Evolutionary conservation across 2,113 vertebrate genomes (phyloP).

Genomic region (Phalacrocorax pelagicus): DNA sequence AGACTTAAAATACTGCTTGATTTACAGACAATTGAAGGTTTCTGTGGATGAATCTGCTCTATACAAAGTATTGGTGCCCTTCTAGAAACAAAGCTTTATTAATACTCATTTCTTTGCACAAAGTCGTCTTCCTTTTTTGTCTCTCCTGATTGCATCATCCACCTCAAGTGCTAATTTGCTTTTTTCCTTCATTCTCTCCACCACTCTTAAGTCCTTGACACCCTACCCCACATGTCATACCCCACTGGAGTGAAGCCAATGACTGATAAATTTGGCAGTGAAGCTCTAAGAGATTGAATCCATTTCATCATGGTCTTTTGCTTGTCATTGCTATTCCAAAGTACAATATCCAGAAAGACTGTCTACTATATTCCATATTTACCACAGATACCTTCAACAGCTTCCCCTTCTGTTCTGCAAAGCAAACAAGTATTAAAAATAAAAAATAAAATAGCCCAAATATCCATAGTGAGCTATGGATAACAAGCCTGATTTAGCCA

Average conservation of each 20-base stretch:
- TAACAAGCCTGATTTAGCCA: not conserved
- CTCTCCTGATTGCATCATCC: not conserved
- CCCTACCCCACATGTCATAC: not conserved
- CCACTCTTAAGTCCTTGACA: not conserved
- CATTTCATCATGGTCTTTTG: not conserved
- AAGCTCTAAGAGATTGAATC: not conserved
- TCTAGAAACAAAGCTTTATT: not conserved
- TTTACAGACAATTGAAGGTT: not conserved
- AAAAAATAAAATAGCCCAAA: not conserved
- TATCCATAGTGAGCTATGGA: not conserved
- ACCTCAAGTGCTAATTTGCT: not conserved
- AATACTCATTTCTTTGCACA: not conserved
- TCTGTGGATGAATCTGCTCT: not conserved
- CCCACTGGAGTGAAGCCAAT: not conserved
- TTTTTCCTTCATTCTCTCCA: not conserved
- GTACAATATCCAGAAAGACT: not conserved
- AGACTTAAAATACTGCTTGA: not conserved
- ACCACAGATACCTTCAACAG: not conserved
- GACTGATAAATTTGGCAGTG: not conserved
- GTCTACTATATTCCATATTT: not conserved
- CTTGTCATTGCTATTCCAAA: not conserved
- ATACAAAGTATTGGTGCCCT: accelerated
- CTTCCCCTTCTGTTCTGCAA: not conserved
- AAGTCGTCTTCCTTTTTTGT: not conserved
- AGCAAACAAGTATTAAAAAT: not conserved